Evolutionary conservation across 2,113 vertebrate genomes (phyloP).

Genomic region (Otocyon megalotis): DNA sequence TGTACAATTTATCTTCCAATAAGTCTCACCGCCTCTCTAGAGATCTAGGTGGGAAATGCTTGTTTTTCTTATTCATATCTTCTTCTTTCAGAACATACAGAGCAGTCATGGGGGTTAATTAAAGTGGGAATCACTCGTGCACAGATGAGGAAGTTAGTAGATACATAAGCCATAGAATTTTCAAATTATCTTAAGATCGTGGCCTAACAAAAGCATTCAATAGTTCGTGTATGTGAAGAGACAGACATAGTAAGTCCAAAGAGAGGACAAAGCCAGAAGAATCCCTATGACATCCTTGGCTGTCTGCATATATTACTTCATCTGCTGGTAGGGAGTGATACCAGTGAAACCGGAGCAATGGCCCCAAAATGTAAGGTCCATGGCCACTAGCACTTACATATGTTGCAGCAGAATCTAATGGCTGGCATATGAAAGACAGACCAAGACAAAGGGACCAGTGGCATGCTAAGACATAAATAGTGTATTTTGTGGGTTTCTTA

Average conservation of each 20-base stretch:
- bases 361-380: not conserved
- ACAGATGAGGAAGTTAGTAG: slow-evolving; percentile 51
- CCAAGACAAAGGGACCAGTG: not conserved
- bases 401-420: not conserved
- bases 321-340: not conserved
- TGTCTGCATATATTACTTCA: not conserved
- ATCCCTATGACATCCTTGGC: not conserved
- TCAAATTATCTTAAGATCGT: slow-evolving; percentile 26
- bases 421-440: not conserved
- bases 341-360: not conserved
- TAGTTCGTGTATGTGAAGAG: not conserved
- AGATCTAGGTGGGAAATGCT: slow-evolving; percentile 39
- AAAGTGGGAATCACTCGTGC: slow-evolving; percentile 30
- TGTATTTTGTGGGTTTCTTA: not conserved
- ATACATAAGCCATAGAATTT: not conserved
- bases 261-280: not conserved
- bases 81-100: slow-evolving; percentile 31
- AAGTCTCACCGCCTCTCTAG: not conserved
- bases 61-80: slow-evolving; percentile 46
- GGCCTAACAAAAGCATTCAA: not conserved
- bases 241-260: not conserved
- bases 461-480: not conserved
- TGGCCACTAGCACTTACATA: not conserved
- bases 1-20: not conserved
- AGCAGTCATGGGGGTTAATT: slow-evolving; percentile 66